Base-by-base conservation (phyloP, 1,140 invertebrate species). In the Lucilia cuprina region DNA sequence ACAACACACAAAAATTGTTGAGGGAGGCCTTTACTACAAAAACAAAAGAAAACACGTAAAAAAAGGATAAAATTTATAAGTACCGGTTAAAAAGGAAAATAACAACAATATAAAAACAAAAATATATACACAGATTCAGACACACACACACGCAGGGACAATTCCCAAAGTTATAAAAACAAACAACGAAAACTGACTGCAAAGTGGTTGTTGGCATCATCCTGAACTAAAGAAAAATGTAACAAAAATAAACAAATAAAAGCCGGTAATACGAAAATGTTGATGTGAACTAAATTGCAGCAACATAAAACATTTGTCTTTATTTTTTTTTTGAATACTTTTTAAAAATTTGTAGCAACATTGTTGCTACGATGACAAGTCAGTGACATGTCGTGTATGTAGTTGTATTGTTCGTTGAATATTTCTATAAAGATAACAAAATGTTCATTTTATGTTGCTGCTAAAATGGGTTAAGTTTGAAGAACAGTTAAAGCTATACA, bases 41-140 rank as follows among this genome's bases (percentile, higher is more conserved):
- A 21, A 70, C 19, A 70, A 17, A 60, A 3, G 60, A 17, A 65
- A 65, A 65, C 14, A 70, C 65, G n/a, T 19, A 70, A 70, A 21
- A n/a, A 25, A 70, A 70, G 65, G 65, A 70, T 70, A 25, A 60
- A 60, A n/a, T n/a, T 14, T 60, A 17, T 17, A 60, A 21, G 65
- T 70, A 70, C 65, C 65, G 65, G 21, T n/a, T 70, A 70, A 70
- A n/a, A 70, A 70, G 21, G n/a, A 70, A 19, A 70, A 70, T n/a
- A 70, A 70, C 65, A 70, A 25, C 9, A 70, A 70, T 12, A 70
- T 0, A 70, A 21, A 9, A 7, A 70, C 65, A 21, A 70, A 9
- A 25, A 21, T 5, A 25, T 21, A n/a, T 10, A 41, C 41, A 41
- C 41, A n/a, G n/a, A 60, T 60, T n/a, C 14, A 60, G 25, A 30